A percentile compares a stretch with the other conserved stretches of the same genome.
These are phyloP conservation scores for Frankliniella intonsa DNA, from an alignment of 2,888 invertebrate species.

Conservation along the genomic window DNA sequence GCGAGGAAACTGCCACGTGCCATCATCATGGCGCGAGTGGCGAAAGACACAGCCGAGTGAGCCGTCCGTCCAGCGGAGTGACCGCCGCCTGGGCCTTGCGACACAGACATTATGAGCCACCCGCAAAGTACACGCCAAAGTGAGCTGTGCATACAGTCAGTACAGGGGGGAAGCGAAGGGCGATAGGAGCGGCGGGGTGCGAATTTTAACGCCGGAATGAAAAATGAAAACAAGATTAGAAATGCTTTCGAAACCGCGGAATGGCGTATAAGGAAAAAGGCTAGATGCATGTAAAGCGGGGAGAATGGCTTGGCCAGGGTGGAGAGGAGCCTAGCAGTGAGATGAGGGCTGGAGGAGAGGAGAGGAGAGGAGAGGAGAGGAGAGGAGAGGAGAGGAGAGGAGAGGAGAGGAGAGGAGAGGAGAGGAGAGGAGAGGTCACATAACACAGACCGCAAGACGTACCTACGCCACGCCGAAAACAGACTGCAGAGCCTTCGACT, in stretches of 20 bases:
- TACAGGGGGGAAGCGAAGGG: too few relatives aligned
- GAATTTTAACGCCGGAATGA: too few relatives aligned
- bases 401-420: neutral
- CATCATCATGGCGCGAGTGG: too few relatives aligned
- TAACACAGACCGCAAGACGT: conserved; percentile 2
- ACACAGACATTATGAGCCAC: neutral
- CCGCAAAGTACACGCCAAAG: neutral
- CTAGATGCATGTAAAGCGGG: too few relatives aligned
- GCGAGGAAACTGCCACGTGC: too few relatives aligned
- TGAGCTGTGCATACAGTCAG: too few relatives aligned
- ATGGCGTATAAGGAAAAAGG: conserved; percentile 9
- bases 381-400: neutral
- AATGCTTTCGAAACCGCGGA: neutral
- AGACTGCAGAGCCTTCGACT: neutral
- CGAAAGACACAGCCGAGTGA: too few relatives aligned
- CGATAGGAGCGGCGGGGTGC: too few relatives aligned
- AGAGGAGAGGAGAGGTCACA: neutral
- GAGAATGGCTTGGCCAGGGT: too few relatives aligned
- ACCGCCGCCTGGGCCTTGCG: neutral
- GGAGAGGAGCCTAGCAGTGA: neutral
- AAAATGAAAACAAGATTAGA: neutral
- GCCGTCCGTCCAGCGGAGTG: neutral
- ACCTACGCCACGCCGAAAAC: neutral
- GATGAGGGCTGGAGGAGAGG: neutral
- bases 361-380: neutral